Conservation (phyloP, 2,888 invertebrate genomes). For the Tipula vernalis region DNA sequence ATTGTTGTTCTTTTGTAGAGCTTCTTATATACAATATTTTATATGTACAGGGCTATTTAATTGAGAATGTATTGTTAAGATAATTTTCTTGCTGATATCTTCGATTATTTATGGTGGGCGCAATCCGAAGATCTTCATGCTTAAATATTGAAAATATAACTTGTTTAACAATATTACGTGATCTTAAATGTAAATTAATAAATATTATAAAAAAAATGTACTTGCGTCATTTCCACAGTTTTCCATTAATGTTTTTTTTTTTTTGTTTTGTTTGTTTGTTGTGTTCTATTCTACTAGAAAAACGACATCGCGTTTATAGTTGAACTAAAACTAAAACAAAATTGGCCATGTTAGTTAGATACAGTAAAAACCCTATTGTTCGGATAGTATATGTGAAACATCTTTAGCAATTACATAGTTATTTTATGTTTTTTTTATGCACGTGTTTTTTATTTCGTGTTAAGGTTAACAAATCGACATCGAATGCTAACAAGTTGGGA, state of each 20-base stretch:
- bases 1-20: neutral
- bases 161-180: neutral
- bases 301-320: neutral
- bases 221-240: neutral
- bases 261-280: too few species aligned
- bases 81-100: neutral
- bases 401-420: neutral
- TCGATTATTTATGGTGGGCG: neutral
- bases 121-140: neutral
- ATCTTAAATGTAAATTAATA: neutral
- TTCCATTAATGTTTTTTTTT: neutral
- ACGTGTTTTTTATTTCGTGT: neutral
- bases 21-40: neutral
- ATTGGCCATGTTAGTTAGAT: neutral
- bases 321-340: neutral
- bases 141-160: neutral
- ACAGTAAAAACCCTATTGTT: neutral
- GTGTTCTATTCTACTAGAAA: neutral
- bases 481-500: neutral
- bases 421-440: neutral
- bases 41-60: neutral
- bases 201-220: neutral
- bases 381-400: neutral
- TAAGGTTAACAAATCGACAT: neutral
- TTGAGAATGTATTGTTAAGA: neutral